Conservation (phyloP, 2,888 invertebrate species). For the Zaprionus obscuricornis region DNA sequence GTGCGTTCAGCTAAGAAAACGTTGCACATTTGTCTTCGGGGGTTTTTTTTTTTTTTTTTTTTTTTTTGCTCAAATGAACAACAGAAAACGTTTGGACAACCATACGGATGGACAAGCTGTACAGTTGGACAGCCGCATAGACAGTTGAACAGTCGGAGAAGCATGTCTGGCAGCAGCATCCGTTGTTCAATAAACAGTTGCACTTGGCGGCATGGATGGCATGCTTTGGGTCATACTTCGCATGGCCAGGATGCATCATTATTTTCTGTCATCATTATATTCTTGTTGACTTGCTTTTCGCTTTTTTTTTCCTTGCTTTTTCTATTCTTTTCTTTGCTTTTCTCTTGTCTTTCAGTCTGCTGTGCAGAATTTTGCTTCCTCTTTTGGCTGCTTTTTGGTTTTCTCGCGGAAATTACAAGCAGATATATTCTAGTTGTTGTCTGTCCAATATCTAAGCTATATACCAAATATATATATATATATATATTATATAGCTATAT, state of each 20-base stretch:
- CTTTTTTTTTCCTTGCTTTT: no score
- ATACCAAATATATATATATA: background rate
- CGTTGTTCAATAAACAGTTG: conserved; percentile 66
- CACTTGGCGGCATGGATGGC: conserved; percentile 48
- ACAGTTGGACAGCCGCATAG: conserved; percentile 3
- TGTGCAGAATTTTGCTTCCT: background rate
- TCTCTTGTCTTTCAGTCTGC: background rate
- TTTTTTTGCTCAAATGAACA: no score
- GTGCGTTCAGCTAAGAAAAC: conserved; percentile 76
- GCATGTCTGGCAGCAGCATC: conserved; percentile 41
- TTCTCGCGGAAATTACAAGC: conserved; percentile 66
- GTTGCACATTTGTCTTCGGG: conserved; percentile 64
- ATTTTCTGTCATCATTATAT: conserved; percentile 79
- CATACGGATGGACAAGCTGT: background rate
- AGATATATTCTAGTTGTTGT: conserved; percentile 25
- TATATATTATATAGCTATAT: conserved; percentile 13
- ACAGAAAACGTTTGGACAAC: conserved; percentile 2
- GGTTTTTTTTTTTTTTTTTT: no score
- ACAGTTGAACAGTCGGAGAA: no score
- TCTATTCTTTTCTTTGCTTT: conserved; percentile 9
- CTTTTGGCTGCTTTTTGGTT: conserved; percentile 37
- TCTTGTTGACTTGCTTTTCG: conserved; percentile 58
- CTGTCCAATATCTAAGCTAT: no score
- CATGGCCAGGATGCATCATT: conserved; percentile 73
- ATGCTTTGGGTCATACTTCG: conserved; percentile 25